Conservation (phyloP, 2,113 vertebrate species). For the Scatophagus argus region DNA sequence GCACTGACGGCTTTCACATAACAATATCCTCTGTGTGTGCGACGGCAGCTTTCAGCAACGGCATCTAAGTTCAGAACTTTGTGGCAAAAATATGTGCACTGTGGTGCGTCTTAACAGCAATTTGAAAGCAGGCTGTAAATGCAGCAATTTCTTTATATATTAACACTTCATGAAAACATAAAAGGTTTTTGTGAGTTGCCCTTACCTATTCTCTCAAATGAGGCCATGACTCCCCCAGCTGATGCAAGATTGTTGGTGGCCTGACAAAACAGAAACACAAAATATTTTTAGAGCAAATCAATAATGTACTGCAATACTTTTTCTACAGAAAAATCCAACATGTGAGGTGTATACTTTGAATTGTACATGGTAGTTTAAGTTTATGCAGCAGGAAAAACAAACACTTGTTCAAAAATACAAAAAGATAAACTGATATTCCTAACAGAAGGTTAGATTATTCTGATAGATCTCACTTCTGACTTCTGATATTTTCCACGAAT, state of each 20-base stretch:
- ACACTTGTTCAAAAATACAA: not conserved
- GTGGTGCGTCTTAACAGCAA: not conserved
- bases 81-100: not conserved
- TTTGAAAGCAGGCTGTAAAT: not conserved
- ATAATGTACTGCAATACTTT: not conserved
- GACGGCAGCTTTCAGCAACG: not conserved
- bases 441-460: rapidly evolving
- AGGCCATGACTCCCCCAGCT: slow-evolving; percentile 66
- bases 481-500: too few relatives aligned
- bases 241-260: slow-evolving; percentile 64
- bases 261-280: slow-evolving; percentile 66
- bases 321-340: not conserved
- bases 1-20: slow-evolving; percentile 30
- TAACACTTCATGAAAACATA: not conserved
- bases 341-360: too few relatives aligned
- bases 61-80: not conserved
- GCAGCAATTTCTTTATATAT: not conserved
- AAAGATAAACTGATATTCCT: not conserved
- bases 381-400: not conserved
- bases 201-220: slow-evolving; percentile 82
- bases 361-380: not conserved
- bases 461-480: not conserved
- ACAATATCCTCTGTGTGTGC: not conserved
- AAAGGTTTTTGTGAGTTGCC: not conserved
- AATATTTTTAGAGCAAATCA: slow-evolving; percentile 16